Percentiles rank a stretch among this genome's conserved stretches.
phyloP scores from a whole-genome alignment of 2,888 invertebrate genomes.

The Zygaena filipendulae region DNA sequence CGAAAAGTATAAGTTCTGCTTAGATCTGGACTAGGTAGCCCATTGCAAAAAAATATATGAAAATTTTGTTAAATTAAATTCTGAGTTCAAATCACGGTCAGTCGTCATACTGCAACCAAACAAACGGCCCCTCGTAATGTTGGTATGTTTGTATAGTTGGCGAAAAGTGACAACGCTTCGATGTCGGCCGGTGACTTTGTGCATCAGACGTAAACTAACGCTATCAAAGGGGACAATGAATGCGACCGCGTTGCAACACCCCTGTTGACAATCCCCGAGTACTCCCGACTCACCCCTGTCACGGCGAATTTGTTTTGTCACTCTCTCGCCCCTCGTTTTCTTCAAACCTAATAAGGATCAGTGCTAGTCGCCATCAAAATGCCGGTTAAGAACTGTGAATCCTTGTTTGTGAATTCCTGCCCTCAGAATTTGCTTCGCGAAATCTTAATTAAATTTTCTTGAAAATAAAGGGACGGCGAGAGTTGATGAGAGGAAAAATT shows the following conservation, averaged over 20 bases:
- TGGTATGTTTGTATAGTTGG: slow-evolving; percentile 30
- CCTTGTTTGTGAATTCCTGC: slow-evolving; percentile 15
- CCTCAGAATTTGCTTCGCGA: slow-evolving; percentile 29
- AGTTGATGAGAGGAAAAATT: slow-evolving; percentile 26
- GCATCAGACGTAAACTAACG: slow-evolving; percentile 43
- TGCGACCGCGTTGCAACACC: slow-evolving; percentile 24
- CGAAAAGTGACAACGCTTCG: slow-evolving; percentile 29
- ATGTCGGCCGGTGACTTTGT: slow-evolving; percentile 32
- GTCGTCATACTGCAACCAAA: no score
- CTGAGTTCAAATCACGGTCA: no score
- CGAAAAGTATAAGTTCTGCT: no score
- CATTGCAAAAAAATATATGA: no score
- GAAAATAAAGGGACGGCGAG: slow-evolving; percentile 31
- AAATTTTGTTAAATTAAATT: no score
- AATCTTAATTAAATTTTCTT: slow-evolving; percentile 45
- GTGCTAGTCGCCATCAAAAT: slow-evolving; percentile 25
- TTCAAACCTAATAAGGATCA: slow-evolving; percentile 51
- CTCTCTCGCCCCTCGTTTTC: slow-evolving; percentile 25
- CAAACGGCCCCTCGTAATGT: no score
- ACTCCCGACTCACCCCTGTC: slow-evolving; percentile 23
- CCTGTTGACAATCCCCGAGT: slow-evolving; percentile 24
- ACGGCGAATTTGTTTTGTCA: slow-evolving; percentile 33
- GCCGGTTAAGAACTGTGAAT: slow-evolving; percentile 30
- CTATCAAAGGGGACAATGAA: slow-evolving; percentile 40
- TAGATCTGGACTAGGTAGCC: no score